phyloP scores from a whole-genome alignment of 2,888 invertebrate genomes.

The Platycnemis pennipes region DNA sequence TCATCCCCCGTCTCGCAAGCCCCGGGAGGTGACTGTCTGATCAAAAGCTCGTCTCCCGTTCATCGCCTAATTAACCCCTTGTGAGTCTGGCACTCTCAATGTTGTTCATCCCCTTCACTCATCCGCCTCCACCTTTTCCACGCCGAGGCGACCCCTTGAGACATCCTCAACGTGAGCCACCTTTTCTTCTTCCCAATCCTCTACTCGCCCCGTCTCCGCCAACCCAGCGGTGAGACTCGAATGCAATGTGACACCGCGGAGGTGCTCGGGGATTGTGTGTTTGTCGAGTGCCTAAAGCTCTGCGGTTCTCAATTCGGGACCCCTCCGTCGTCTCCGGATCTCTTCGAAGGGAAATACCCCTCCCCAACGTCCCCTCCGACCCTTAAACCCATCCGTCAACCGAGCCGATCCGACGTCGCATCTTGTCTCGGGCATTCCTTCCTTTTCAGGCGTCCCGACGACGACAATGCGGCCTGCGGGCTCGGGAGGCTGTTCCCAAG shows the following conservation, averaged over 20 bases:
- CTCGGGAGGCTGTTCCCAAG: neutral
- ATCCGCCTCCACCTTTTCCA: neutral
- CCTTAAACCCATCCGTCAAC: slow-evolving; percentile 53
- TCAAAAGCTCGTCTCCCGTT: too few relatives aligned
- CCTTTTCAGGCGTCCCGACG: neutral
- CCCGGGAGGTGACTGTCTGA: too few relatives aligned
- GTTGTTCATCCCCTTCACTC: neutral
- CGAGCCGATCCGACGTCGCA: slow-evolving; percentile 40
- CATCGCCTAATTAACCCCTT: neutral
- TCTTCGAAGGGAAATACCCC: neutral
- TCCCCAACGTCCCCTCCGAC: neutral
- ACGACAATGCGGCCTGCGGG: slow-evolving; percentile 48
- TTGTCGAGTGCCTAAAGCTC: neutral
- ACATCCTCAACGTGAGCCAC: neutral
- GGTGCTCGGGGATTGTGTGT: neutral
- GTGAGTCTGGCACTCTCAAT: neutral
- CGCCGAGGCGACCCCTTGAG: neutral
- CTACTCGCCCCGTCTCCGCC: neutral
- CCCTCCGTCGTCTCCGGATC: slow-evolving; percentile 16
- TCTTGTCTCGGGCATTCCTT: slow-evolving; percentile 49
- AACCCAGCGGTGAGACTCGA: neutral
- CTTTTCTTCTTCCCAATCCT: neutral
- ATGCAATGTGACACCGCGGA: neutral
- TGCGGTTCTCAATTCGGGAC: neutral
- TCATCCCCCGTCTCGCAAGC: too few relatives aligned